Evolutionary conservation across 2,113 vertebrate genomes (phyloP), one percentile per base, ranked within the genome.

Genomic region (Vidua macroura): DNA sequence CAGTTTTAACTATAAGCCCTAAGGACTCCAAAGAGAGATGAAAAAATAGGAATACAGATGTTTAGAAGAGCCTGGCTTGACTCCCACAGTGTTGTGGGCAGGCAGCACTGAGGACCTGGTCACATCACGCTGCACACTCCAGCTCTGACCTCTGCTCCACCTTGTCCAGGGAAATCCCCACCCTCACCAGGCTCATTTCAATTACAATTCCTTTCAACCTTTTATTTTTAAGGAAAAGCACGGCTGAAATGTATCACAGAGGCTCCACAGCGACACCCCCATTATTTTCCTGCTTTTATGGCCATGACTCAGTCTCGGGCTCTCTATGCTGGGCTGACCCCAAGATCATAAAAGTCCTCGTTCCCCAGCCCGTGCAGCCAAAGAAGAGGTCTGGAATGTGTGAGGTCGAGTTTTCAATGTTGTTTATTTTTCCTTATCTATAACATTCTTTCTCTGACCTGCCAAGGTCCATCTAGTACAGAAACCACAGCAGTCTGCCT

Each of bases 41-140:
- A 7, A 72, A 59, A 85, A 63, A 51, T 4, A 44, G 3, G 5
- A 64, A 39, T 27, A 9, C 0, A 0, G 23, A 16, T 20, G 5
- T 37, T 39, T 25, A 46, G 28, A 30, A 48, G 18, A 63, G 43
- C 11, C 39, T 78, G 85, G 21, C 6, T 35, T 15, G 33, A 16
- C 12, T 44, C 72, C 35, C 22, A 0, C 27, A 20, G 20, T 2
- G 31, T 1, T 25, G 33, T 30, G n/a, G 31, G 19, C 28, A 12
- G 15, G 41, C 33, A 73, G 72, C 13, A 24, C 39, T 27, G 31
- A 76, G 68, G 53, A 11, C 35, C 14, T 60, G 76, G 31, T 16
- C 41, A 80, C 27, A 59, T 15, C n/a, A 28, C 31, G 4, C 23
- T 15, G 21, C 73, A 59, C 15, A 3, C 27, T 33, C 31, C 55